Evolutionary conservation across 2,888 invertebrate species (phyloP), one percentile per base, ranked within the genome.

Genomic region (Chrysolina americana): DNA sequence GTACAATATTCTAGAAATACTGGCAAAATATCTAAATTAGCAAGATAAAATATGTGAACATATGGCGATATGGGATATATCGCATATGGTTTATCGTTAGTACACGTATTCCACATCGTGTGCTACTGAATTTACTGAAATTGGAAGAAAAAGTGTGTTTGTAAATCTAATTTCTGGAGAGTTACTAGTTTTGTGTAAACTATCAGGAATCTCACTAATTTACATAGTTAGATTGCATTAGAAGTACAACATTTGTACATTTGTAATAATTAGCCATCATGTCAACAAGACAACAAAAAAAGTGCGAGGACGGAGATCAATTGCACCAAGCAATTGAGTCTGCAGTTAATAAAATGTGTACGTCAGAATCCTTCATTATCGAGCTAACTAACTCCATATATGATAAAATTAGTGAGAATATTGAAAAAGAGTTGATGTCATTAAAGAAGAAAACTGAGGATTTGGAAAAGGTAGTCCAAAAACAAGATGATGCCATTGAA

Each of bases 311-410:
- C 17, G 50, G 50, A 50, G 50, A 63, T 63, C 63, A 63, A 63
- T 63, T 63, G 63, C 63, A 63, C 63, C 63, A 11, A 63, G 63
- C 63, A 63, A 63, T 63, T 63, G 36, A 63, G 64, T 64, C 64
- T 19, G 41, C 64, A 64, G 64, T 64, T 4, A 64, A 64, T 64
- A 41, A 64, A 64, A 15, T 64, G 64, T 64, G 64, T n/a, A 64
- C 64, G 17, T 64, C 64, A 41, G 64, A 41, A 9, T 2, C 64
- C 13, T 64, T 64, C 41, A 64, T 64, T n/a, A 64, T 41, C 64
- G 19, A 64, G 64, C 41, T 64, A 64, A 64, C 41, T 17, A 64
- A 64, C 64, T 41, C 13, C 10, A 64, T 64, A n/a, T 64, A 36
- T 36, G 64, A n/a, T 4, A 64, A 64, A 64, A 64, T 41, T 64